phyloP scores from a whole-genome alignment of 1,140 invertebrate species.

The Trachymyrmex septentrionalis region DNA sequence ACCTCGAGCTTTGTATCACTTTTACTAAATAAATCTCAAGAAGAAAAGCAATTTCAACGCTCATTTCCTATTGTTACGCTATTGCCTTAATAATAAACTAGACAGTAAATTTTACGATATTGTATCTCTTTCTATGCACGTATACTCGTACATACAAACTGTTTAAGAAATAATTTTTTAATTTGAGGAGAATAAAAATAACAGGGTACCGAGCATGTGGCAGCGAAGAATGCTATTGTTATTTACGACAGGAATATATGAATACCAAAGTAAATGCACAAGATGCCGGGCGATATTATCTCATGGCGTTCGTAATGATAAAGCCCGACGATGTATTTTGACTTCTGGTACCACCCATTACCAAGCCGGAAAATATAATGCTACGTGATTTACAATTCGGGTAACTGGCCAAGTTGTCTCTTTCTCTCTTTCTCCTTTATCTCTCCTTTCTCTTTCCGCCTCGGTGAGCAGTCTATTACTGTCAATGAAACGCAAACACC shows the following conservation, averaged over 20 bases:
- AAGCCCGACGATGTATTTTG: conserved; percentile 69
- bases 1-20: neutral
- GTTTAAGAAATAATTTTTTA: conserved; percentile 20
- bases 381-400: conserved; percentile 67
- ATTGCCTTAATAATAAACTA: conserved; percentile 24
- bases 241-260: conserved; percentile 68
- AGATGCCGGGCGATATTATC: conserved; percentile 39
- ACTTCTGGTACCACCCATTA: conserved; percentile 54
- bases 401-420: conserved; percentile 29
- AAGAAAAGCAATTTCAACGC: neutral
- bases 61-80: conserved; percentile 23
- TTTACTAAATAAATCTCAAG: neutral
- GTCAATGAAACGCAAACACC: conserved; percentile 72
- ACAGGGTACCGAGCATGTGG: neutral
- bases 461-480: conserved; percentile 69
- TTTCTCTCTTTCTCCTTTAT: neutral
- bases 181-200: conserved; percentile 63
- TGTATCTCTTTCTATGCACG: neutral
- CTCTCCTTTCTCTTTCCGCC: neutral
- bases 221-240: conserved; percentile 56
- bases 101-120: conserved; percentile 7
- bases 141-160: neutral
- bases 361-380: conserved; percentile 65
- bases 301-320: conserved; percentile 42
- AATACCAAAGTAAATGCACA: conserved; percentile 43